Base-by-base conservation (phyloP, 2,797 vertebrate species). In the Bufotes viridis region DNA sequence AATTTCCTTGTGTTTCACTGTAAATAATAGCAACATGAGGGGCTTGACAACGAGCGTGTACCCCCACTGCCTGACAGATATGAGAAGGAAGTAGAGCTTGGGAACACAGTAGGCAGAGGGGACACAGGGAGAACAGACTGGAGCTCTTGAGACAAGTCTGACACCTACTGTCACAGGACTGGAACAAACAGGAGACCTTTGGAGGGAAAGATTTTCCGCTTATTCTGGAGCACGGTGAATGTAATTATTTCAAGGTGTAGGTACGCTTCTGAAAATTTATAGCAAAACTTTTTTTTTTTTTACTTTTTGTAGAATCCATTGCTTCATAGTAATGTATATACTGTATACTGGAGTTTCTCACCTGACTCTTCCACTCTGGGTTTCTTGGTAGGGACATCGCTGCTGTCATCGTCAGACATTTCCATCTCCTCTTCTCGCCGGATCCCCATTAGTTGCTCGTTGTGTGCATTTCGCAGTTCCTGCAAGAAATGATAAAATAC, bases 361-460 rank as follows among this genome's bases (percentile, higher is more conserved):
- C 98, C 98, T 90, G 96, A 95, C 57, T 98, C 97, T 84, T 97
- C 96, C 0, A 95, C 92, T 90, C 97, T 93, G 84, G 95, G 92
- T 91, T 95, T 97, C 93, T 99, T 99, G 81, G 93, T 96, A 60
- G 97, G 96, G 86, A 94, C 96, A 92, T 97, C 96, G 42, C 95
- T 96, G 1, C 92, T 95, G 89, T 99, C 98, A 20, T 98, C 97
- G 34, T 99, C 98, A 0, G 98, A 99, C 98, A 99, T 98, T 93
- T 99, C 98, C 98, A 99, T 99, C 91, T 99, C 98, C 91, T 99
- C 98, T 91, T 99, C 98, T 0, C 97, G 94, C 0, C 98, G 95
- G 90, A 98, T 98, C 81, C 97, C 97, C 98, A 98, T 98, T 90
- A 99, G 96, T 89, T 99, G 98, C 86, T 99, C 98, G 20, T 97